These are phyloP conservation scores for Spheniscus humboldti DNA, from an alignment of 2,797 vertebrate genomes.

Conservation along the genomic window DNA sequence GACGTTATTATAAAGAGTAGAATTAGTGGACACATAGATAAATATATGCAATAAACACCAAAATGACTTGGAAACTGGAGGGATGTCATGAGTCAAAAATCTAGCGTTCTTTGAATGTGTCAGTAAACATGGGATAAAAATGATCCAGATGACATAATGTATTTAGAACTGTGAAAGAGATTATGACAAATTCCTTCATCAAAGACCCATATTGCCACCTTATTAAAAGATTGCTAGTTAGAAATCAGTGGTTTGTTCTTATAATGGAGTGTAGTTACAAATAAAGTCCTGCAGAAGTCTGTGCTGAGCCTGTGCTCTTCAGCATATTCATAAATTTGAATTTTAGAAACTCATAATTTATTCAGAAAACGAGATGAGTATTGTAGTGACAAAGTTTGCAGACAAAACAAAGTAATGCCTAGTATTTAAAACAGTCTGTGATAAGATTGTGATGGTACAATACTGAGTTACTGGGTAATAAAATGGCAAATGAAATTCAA, in stretches of 20 bases:
- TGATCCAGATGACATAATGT: neutral
- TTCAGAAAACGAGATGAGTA: neutral
- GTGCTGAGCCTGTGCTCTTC: neutral
- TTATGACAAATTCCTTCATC: neutral
- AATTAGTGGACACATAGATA: neutral
- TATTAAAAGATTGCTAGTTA: neutral
- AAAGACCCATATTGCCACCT: neutral
- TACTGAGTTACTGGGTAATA: slow-evolving; percentile 9
- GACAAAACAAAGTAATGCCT: neutral
- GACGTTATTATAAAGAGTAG: neutral
- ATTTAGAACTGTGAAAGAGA: neutral
- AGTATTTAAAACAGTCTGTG: neutral
- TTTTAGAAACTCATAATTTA: neutral
- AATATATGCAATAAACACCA: neutral
- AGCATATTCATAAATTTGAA: neutral
- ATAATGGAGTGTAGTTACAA: neutral
- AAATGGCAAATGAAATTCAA: slow-evolving; percentile 11
- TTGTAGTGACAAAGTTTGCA: neutral
- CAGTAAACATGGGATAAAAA: neutral
- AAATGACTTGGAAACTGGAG: neutral
- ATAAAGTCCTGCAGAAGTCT: neutral
- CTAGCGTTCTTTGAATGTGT: neutral
- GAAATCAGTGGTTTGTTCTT: neutral
- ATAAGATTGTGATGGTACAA: neutral
- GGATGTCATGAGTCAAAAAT: neutral